A percentile compares a stretch with the other conserved stretches of the same genome.
phyloP scores from a whole-genome alignment of 1,140 invertebrate species.

The Megalopta genalis region DNA sequence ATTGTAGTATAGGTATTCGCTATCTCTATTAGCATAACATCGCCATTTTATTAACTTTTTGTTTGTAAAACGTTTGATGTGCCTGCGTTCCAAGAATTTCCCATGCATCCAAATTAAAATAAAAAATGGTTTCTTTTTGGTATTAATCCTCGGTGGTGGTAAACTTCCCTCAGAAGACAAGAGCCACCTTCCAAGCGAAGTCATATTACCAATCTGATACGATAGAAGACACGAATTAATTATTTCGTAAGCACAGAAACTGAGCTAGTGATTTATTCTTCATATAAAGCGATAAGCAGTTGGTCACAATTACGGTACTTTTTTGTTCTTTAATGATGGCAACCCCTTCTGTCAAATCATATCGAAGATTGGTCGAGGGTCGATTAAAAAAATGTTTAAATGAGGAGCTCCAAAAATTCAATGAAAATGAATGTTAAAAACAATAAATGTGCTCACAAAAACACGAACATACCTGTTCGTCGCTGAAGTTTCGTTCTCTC shows the following conservation, averaged over 20 bases:
- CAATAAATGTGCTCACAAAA: too few species aligned
- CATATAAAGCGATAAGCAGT: too few species aligned
- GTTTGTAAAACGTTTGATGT: slow-evolving; percentile 70
- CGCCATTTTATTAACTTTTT: slow-evolving; percentile 52
- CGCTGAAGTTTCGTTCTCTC: slow-evolving; percentile 4
- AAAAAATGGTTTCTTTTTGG: slow-evolving; percentile 39
- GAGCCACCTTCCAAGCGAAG: slow-evolving; percentile 62
- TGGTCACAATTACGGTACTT: too few species aligned
- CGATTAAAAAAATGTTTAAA: neutral
- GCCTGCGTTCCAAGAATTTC: slow-evolving; percentile 72
- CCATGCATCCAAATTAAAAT: slow-evolving; percentile 78
- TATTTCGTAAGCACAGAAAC: neutral
- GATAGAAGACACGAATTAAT: slow-evolving; percentile 14
- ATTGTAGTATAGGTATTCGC: neutral
- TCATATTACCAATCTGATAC: slow-evolving; percentile 43
- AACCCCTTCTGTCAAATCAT: neutral
- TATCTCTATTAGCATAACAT: neutral
- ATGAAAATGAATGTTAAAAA: too few species aligned
- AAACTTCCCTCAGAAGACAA: slow-evolving; percentile 46
- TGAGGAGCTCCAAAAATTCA: neutral
- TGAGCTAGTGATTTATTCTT: too few species aligned
- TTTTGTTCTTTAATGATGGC: too few species aligned
- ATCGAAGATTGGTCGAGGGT: neutral
- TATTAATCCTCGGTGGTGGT: slow-evolving; percentile 25
- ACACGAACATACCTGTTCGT: slow-evolving; percentile 20